phyloP scores from a whole-genome alignment of 2,888 invertebrate genomes.

The Rotaria sp. region DNA sequence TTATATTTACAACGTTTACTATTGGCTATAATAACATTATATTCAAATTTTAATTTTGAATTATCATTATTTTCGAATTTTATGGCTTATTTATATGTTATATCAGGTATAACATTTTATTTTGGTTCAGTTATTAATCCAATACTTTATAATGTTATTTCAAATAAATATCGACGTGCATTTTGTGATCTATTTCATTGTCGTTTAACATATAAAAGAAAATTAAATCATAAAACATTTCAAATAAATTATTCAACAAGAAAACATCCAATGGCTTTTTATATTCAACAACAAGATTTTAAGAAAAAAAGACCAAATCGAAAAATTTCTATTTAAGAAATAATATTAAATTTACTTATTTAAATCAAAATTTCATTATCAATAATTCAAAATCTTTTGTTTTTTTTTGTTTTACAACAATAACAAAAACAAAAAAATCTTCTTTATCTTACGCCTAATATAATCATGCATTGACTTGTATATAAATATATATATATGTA shows the following conservation, averaged over 20 bases:
- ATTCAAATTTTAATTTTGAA: background rate
- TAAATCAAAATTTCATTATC: no score
- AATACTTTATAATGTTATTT: conserved; percentile 18
- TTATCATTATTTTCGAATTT: background rate
- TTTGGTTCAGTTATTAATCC: conserved; percentile 28
- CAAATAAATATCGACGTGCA: conserved; percentile 31
- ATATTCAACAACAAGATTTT: no score
- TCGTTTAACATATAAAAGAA: background rate
- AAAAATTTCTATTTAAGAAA: background rate
- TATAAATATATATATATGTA: no score
- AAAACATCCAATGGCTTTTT: no score
- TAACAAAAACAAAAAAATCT: no score
- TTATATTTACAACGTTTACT: conserved; percentile 27
- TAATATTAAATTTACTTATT: no score
- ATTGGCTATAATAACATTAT: background rate
- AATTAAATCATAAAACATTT: background rate
- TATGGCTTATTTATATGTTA: conserved; percentile 14
- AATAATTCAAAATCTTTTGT: no score
- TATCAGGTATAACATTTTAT: background rate
- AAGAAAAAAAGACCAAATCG: background rate
- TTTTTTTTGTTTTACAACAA: no score
- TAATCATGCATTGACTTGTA: no score
- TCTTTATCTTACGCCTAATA: no score
- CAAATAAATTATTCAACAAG: background rate
- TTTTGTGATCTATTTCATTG: background rate